Evolutionary conservation across 2,113 vertebrate genomes (phyloP), one percentile per base, ranked within the genome.

Genomic region (Pachycephala philippinensis): DNA sequence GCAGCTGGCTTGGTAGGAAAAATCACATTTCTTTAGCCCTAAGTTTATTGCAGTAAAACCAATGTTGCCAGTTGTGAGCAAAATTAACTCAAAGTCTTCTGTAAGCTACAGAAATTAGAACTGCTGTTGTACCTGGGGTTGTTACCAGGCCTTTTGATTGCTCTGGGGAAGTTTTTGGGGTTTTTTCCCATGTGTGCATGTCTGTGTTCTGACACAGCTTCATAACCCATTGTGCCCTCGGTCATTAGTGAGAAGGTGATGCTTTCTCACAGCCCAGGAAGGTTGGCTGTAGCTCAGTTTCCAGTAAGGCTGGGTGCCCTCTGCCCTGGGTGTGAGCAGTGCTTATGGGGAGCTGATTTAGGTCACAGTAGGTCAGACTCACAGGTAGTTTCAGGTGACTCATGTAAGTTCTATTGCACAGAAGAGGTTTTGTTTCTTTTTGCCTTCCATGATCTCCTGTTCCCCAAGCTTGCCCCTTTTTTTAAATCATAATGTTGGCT

Each of bases 161-260:
- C 85, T 66, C 30, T 63, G 56, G 20, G 63, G 10, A 37, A 6
- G 21, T 11, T 77, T 52, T 54, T 28, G 22, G 31, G 39, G 2
- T 18, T 63, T 54, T 56, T 16, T 2, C 19, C 15, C 6, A 27
- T 23, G 8, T 64, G 22, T 66, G n/a, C 10, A 2, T 19, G 16
- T 11, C 13, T 87, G 31, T 26, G 26, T 47, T 81, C 30, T 81
- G 59, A 23, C 50, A 11, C 11, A 61, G 61, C 63, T 47, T 74
- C 72, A 20, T 17, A 45, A 59, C 9, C 9, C 0, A 0, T 4
- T 45, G 57, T 72, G 65, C 24, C 40, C 70, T 60, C 0, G 0
- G 19, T 12, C 23, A 6, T 14, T 13, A 23, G 57, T 28, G 71
- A 21, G 56, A 44, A 26, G 47, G 52, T 42, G 72, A 7, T 53